phyloP scores from a whole-genome alignment of 2,113 vertebrate genomes.

The Anhinga anhinga region DNA sequence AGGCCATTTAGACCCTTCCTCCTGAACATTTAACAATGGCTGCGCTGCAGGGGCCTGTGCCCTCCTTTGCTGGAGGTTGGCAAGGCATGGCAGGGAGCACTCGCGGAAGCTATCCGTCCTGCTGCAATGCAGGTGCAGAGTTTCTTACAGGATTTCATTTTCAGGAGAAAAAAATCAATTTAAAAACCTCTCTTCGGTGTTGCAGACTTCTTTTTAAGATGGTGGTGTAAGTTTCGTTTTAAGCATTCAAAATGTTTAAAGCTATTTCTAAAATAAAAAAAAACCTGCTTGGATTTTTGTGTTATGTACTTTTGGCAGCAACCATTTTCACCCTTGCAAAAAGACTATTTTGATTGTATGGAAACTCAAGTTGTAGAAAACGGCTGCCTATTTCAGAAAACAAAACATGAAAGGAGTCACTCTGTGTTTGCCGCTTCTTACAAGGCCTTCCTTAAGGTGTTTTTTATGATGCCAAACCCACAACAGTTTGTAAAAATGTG shows the following conservation, averaged over 20 bases:
- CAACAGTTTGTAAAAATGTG: neutral
- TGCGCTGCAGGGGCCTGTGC: neutral
- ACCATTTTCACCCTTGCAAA: neutral
- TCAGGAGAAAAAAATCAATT: neutral
- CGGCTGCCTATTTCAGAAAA: neutral
- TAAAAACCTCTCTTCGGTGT: neutral
- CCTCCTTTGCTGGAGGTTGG: neutral
- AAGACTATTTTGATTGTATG: neutral
- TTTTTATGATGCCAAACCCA: neutral
- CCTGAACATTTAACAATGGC: rapidly evolving
- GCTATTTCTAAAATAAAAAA: neutral
- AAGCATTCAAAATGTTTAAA: neutral
- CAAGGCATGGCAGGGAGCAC: neutral
- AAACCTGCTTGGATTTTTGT: neutral
- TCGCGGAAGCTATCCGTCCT: rapidly evolving
- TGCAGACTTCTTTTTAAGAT: neutral
- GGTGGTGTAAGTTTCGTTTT: neutral
- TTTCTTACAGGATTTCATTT: neutral
- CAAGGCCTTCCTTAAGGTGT: neutral
- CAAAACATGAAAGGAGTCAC: neutral
- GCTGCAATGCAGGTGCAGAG: neutral
- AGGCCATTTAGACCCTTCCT: neutral
- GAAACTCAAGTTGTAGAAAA: neutral
- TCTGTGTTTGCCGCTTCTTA: neutral
- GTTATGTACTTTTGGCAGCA: neutral